These are phyloP conservation scores for Incurvaria masculella DNA, from an alignment of 2,888 invertebrate genomes.

Conservation along the genomic window DNA sequence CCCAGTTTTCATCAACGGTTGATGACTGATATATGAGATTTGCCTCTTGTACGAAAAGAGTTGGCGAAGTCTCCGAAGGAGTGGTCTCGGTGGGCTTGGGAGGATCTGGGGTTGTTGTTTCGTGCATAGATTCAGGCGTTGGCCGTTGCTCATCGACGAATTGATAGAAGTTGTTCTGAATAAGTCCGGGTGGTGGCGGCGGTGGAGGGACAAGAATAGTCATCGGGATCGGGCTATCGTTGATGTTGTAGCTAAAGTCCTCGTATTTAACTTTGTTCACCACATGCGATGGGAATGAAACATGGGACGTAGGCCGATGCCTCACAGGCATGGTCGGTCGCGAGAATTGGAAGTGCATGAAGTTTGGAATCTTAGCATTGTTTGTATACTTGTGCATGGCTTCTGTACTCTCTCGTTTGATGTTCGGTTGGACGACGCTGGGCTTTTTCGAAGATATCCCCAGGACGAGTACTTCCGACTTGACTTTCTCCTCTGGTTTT, in stretches of 20 bases:
- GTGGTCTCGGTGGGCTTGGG: slow-evolving; percentile 14
- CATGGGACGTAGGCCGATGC: neutral
- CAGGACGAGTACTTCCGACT: slow-evolving; percentile 66
- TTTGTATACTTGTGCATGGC: slow-evolving; percentile 47
- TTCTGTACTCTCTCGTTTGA: slow-evolving; percentile 31
- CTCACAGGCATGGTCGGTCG: slow-evolving; percentile 19
- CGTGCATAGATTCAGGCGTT: slow-evolving; percentile 17
- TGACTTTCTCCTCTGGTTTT: slow-evolving; percentile 50
- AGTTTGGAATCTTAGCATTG: slow-evolving; percentile 34
- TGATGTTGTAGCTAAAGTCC: slow-evolving; percentile 48
- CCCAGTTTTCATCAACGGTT: slow-evolving; percentile 49
- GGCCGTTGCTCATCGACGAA: neutral
- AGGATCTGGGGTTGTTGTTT: slow-evolving; percentile 20
- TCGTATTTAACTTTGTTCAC: slow-evolving; percentile 34
- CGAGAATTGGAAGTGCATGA: slow-evolving; percentile 27
- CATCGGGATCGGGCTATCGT: slow-evolving; percentile 54
- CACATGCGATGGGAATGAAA: slow-evolving; percentile 18
- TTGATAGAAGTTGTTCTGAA: neutral
- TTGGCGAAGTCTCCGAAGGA: slow-evolving; percentile 23
- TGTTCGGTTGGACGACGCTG: slow-evolving; percentile 41
- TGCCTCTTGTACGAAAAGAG: slow-evolving; percentile 59
- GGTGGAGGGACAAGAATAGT: slow-evolving; percentile 71
- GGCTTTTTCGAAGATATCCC: slow-evolving; percentile 68
- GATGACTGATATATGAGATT: slow-evolving; percentile 65
- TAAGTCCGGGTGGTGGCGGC: slow-evolving; percentile 44